Evolutionary conservation across 35 echinoderm and acorn worm genomes (phyloP).

Genomic region (Lytechinus variegatus): DNA sequence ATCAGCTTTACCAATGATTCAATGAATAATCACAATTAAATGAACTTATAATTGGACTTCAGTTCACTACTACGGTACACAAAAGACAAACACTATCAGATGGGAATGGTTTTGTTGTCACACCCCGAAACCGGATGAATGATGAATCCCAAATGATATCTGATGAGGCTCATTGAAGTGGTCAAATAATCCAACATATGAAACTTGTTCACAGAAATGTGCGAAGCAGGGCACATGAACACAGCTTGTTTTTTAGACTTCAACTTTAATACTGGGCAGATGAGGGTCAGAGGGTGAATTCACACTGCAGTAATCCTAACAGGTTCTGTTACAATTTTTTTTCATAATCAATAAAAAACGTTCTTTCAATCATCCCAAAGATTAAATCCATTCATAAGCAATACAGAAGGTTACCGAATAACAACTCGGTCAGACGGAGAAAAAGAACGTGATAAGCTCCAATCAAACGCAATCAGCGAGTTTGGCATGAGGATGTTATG

Average conservation of each 20-base stretch:
- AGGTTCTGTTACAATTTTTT: not conserved
- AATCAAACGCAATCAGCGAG: not conserved
- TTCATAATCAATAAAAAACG: not conserved
- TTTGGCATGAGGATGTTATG: not conserved
- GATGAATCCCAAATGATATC: not conserved
- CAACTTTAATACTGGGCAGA: not conserved
- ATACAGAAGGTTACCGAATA: not conserved
- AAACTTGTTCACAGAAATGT: not conserved
- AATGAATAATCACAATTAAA: not conserved
- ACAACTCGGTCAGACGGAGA: not conserved
- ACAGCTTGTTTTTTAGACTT: not conserved
- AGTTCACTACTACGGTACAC: not conserved
- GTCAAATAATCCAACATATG: not conserved
- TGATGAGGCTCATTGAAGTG: not conserved
- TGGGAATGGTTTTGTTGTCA: not conserved
- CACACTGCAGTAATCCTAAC: not conserved
- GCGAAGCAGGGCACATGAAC: not conserved
- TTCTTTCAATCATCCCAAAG: not conserved
- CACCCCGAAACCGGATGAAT: not conserved
- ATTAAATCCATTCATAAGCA: not conserved
- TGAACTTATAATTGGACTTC: not conserved
- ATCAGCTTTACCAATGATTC: not conserved
- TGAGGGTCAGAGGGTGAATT: not conserved
- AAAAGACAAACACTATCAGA: not conserved
- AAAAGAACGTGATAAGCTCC: not conserved